These are phyloP conservation scores for Sericinus montela DNA, from an alignment of 2,888 invertebrate genomes.

Conservation along the genomic window DNA sequence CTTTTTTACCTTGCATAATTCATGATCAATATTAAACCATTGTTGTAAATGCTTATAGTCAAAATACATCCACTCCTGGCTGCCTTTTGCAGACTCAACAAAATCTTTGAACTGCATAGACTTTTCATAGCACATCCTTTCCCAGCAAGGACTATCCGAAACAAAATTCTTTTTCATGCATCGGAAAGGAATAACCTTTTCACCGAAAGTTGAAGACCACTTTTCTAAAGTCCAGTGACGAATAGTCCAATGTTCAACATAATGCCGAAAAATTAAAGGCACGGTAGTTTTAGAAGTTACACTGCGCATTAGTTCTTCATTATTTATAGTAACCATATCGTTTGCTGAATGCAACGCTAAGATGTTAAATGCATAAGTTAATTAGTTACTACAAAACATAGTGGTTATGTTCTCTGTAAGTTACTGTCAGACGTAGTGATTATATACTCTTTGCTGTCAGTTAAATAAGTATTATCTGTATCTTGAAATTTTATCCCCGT, in stretches of 20 bases:
- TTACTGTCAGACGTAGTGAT: no score
- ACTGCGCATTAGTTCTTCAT: constrained; percentile 44
- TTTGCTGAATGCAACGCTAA: neutral
- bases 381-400: no score
- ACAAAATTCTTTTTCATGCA: constrained; percentile 54
- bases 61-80: constrained; percentile 86
- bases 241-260: constrained; percentile 78
- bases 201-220: constrained; percentile 78
- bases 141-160: constrained; percentile 86
- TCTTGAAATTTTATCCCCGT: no score
- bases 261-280: constrained; percentile 77
- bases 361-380: no score
- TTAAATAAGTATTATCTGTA: no score
- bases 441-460: no score
- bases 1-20: constrained; percentile 78
- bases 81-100: constrained; percentile 49
- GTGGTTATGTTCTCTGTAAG: no score
- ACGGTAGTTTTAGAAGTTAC: constrained; percentile 40
- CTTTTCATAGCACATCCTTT: constrained; percentile 81
- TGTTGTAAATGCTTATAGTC: constrained; percentile 90
- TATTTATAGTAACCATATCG: constrained; percentile 43
- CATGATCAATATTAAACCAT: constrained; percentile 80
- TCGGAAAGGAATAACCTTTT: constrained; percentile 79
- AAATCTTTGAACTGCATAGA: constrained; percentile 83
- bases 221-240: constrained; percentile 80